These are phyloP conservation scores for Sebastes schlegelii DNA, from an alignment of 2,113 vertebrate genomes.

Conservation along the genomic window DNA sequence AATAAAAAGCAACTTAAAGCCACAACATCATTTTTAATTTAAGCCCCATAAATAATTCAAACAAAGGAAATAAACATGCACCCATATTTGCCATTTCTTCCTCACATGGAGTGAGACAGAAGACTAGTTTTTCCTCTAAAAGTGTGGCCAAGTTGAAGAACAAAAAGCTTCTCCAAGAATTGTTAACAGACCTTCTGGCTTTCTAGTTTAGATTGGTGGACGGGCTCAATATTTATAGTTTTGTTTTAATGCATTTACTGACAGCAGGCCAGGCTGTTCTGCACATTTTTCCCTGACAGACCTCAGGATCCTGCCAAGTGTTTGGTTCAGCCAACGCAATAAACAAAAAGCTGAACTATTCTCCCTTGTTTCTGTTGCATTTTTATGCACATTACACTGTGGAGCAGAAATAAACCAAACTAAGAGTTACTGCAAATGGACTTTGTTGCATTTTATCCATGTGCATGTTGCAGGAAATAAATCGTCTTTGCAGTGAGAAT, in stretches of 20 bases:
- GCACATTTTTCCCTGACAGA: constrained; percentile 66
- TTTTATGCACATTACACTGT: not conserved
- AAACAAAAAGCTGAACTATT: constrained; percentile 17
- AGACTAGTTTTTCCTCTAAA: not conserved
- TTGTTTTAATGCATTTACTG: constrained; percentile 65
- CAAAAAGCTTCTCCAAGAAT: constrained; percentile 18
- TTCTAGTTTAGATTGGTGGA: constrained; percentile 49
- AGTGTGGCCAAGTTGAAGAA: constrained; percentile 11
- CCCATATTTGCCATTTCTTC: not conserved
- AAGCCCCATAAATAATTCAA: not conserved
- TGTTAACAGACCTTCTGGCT: constrained; percentile 45
- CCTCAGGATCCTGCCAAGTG: constrained; percentile 54
- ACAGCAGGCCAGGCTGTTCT: constrained; percentile 65
- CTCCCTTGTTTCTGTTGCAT: not conserved
- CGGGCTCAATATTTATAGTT: constrained; percentile 61
- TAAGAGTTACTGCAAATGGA: not conserved
- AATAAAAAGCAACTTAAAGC: not conserved
- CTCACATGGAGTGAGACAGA: not conserved
- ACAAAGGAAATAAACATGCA: not conserved
- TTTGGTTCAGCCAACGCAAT: constrained; percentile 40
- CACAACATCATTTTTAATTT: not conserved
- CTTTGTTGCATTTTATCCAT: not conserved
- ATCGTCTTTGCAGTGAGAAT: not conserved
- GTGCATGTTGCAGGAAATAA: constrained; percentile 16
- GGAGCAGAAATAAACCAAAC: not conserved